Base-by-base conservation (phyloP, 1,140 invertebrate species). In the Elysia chlorotica region DNA sequence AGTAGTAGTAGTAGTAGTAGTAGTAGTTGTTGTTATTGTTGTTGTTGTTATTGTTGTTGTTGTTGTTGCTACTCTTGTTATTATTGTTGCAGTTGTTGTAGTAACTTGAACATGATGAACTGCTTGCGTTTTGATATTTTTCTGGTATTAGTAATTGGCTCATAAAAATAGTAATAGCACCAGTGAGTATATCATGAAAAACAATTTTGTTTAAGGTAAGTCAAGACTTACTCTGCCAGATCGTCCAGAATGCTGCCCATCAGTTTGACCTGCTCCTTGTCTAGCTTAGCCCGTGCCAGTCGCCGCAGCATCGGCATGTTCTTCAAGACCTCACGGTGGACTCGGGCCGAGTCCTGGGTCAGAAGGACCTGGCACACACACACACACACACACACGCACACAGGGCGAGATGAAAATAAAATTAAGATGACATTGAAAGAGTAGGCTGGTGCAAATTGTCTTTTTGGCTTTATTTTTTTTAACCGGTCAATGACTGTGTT, bases 171-270 rank as follows among this genome's bases (percentile, higher is more conserved):
- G n/a, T 59, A 6, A 48, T 48, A 10, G n/a, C n/a, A 14, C 10
- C 41, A 48, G 10, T 48, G 41, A 14, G 41, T 48, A 48, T 48
- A 14, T 14, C 41, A 48, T 48, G 41, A 48, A 14, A n/a, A 48
- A 10, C 10, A 14, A n/a, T n/a, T 48, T 10, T 48, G n/a, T 48
- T 14, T 48, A 48, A 10, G 41, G 41, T 48, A 10, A 48, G n/a
- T n/a, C 41, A 36, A 21, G 10, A 71, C 80, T 76, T 79, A 86
- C 84, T 82, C 81, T 25, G 78, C 84, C 35, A 87, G 71, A 57
- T 85, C 82, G 53, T 87, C 86, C 21, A 87, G 76, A 38, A 87
- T 86, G n/a, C 71, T 77, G 21, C 81, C 80, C 84, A 87, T 86
- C n/a, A 83, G 66, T 77, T 85, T 85, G n/a, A 85, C 82, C 74